Base-by-base conservation (phyloP, 2,888 invertebrate genomes). In the Hemicrepidius hirtus region DNA sequence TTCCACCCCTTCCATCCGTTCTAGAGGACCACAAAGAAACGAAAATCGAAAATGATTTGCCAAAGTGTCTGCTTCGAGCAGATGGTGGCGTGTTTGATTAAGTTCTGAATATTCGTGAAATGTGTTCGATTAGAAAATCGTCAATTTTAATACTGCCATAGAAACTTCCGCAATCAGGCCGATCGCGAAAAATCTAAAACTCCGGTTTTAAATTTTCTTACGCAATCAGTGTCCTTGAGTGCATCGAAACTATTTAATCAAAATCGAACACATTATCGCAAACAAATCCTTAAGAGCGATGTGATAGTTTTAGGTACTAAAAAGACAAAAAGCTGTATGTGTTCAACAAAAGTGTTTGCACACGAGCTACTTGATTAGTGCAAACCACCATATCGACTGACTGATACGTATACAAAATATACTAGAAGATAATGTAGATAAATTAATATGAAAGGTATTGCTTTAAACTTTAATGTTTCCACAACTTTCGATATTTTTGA, bases 71-170 rank as follows among this genome's bases (percentile, higher is more conserved):
- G 73, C 78, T 78, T 72, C 76, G 78, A 68, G 78, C 79, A 71
- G 82, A 80, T 71, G 81, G 81, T 60, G 78, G 76, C 53, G 81
- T 81, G 67, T 83, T 83, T 75, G 82, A 83, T 77, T 82, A 78
- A 80, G 57, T 64, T 70, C 60, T 63, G 55, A 49, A 60, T 68
- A 50, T 68, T 60, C 68, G 37, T 28, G 40, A 49, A 67, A 60
- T 62, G 60, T 68, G 60, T 62, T 68, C 60, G 68, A 68, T 68
- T 67, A 67, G 28, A 40, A 49, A 53, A 21, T 53, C 66, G 55
- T 66, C 66, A 57, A 66, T 65, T 65, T 57, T 55, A 57, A 44
- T 44, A 66, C 18, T 32, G 66, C 18, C 57, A 65, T 65, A 32
- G 53, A 50, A 65, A 35, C 50, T 24, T 24, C 18, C 35, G 12